A percentile compares a stretch with the other conserved stretches of the same genome.
These are phyloP conservation scores for Drosophila ustulata DNA, from an alignment of 2,888 invertebrate species.

Conservation along the genomic window DNA sequence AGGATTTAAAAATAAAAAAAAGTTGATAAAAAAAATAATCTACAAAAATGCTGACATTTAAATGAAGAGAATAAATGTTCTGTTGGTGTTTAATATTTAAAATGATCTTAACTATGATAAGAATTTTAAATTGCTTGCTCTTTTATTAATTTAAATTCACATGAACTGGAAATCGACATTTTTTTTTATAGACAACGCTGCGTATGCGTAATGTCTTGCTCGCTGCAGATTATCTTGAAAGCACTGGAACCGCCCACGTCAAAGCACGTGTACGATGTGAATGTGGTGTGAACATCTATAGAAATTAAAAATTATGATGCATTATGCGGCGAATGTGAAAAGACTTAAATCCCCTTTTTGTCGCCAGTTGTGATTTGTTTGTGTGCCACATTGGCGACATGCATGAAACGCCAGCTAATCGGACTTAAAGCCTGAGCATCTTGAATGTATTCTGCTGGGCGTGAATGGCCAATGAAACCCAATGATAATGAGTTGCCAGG, in stretches of 20 bases:
- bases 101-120: no score
- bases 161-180: no score
- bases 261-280: background rate
- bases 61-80: no score
- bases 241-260: background rate
- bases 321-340: constrained; percentile 8
- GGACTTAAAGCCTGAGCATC: background rate
- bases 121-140: no score
- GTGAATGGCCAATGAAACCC: constrained; percentile 1
- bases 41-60: no score
- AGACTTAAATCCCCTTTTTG: constrained; percentile 8
- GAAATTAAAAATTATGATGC: constrained; percentile 19
- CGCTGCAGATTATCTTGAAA: background rate
- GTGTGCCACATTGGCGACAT: background rate
- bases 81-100: no score
- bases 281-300: background rate
- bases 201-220: background rate
- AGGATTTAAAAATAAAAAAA: no score
- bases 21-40: no score
- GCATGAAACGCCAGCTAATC: background rate
- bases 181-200: background rate
- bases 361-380: background rate
- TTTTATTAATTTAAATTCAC: no score
- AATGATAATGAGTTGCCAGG: constrained; percentile 13
- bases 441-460: background rate